Evolutionary conservation across 2,888 invertebrate genomes (phyloP), one percentile per base, ranked within the genome.

Genomic region (Cephonodes hylas): DNA sequence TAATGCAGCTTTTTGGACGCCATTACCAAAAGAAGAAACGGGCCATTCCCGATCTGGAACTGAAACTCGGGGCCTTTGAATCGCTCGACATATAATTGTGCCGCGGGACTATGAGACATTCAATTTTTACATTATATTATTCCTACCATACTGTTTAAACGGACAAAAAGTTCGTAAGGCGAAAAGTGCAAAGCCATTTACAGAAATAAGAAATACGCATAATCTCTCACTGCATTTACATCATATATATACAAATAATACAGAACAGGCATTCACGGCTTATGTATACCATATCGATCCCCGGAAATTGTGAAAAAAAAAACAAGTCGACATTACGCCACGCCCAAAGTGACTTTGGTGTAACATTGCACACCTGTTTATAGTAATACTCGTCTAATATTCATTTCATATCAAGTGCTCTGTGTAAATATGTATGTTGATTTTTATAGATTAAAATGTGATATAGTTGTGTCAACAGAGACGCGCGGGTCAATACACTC

Each of bases 371-470:
- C 85, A 91, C 91, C 90, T 91, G 91, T 88, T 84, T 83, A 84
- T 76, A 78, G 71, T 66, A 68, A 70, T 68, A 64, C 72, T 67
- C 73, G 78, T 80, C 83, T 79, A 80, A 76, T 76, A 79, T 80
- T 77, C 85, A 82, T 83, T 82, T 79, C 82, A 80, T 90, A 90
- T 91, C 89, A 91, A 91, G 91, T 91, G 91, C 79, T 74, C 77
- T 71, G 75, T 69, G 84, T 77, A 84, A 90, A 91, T 79, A 90
- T 75, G 69, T 75, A 70, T 91, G 84, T 91, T 91, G 85, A 85
- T 89, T 90, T 88, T 85, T 83, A 84, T 79, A 85, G 90, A 89
- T 90, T 88, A 88, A 70, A 66, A 61, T 46, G n/a, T n/a, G 84
- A 85, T 86, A 85, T 77, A 77, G 71, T 68, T 68, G 64, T 71